phyloP scores from a whole-genome alignment of 2,888 invertebrate species.

The Ophion costatus region DNA sequence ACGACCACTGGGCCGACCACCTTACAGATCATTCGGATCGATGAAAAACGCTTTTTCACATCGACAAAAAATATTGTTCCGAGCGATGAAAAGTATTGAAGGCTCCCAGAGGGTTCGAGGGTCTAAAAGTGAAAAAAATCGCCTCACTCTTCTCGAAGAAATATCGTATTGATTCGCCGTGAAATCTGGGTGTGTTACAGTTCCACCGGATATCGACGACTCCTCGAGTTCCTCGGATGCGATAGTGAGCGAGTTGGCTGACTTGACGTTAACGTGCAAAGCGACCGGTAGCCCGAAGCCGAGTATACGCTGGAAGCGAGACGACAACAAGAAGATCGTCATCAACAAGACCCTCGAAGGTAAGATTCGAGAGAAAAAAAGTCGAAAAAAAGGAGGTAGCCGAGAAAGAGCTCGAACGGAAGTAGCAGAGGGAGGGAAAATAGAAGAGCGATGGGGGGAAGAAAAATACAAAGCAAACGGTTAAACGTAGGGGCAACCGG shows the following conservation, averaged over 20 bases:
- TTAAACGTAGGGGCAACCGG: slow-evolving; percentile 1
- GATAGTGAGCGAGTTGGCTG: slow-evolving; percentile 95
- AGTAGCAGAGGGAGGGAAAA: neutral
- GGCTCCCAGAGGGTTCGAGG: neutral
- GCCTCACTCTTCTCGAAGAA: neutral
- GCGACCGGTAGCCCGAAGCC: slow-evolving; percentile 95
- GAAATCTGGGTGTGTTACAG: slow-evolving; percentile 84
- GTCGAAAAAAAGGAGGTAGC: neutral
- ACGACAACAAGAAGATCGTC: slow-evolving; percentile 94
- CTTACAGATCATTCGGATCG: neutral
- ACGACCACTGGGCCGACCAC: too few species aligned
- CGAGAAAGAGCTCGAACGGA: neutral
- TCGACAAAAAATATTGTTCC: neutral
- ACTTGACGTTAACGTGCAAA: slow-evolving; percentile 94
- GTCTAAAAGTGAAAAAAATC: neutral
- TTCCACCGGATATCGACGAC: slow-evolving; percentile 96
- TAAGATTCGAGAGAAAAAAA: slow-evolving; percentile 76
- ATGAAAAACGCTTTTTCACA: neutral
- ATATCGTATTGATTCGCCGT: neutral
- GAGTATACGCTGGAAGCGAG: slow-evolving; percentile 95
- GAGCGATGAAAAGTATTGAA: neutral
- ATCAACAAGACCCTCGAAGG: slow-evolving; percentile 93
- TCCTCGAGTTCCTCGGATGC: slow-evolving; percentile 95
- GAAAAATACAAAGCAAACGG: slow-evolving; percentile 49
- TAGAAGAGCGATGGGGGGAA: slow-evolving; percentile 6